Evolutionary conservation across 2,113 vertebrate genomes (phyloP), one percentile per base, ranked within the genome.

Genomic region (Xenotilapia caudafasciata): DNA sequence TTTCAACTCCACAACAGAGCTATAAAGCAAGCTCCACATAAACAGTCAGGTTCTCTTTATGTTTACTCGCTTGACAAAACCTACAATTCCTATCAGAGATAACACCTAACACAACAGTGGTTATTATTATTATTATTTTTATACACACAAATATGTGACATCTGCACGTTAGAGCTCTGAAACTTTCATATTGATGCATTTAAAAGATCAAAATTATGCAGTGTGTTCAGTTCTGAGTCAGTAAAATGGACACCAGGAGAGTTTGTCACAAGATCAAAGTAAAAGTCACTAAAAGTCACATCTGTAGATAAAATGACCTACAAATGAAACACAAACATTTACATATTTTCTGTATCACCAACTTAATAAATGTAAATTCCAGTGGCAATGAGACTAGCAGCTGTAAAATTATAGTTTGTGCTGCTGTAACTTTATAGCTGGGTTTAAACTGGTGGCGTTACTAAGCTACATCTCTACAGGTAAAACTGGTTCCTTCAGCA

Each of bases 241-340:
- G 40, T 45, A 15, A 17, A 73, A 73, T 47, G 9, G 68, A 0
- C 21, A 47, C 23, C 4, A 0, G n/a, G 8, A 45, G 13, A 73
- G 38, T 45, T 73, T 73, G 68, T 26, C 21, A 26, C 35, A 21
- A 70, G n/a, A 70, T 42, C 35, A 23, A 1, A 70, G 35, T 70
- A 40, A 42, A 70, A 42, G 35, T 23, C 35, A 70, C 21, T 40
- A 45, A 26, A 7, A 15, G 40, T 45, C 42, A 47, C 42, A 28
- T 10, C 42, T 17, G 21, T 45, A 47, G 40, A 7, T 28, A 38
- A 75, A 28, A 47, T 7, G 9, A 2, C 21, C 68, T 17, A 75
- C 14, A 28, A 75, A 75, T 28, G 23, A 28, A 45, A 45, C 1
- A 45, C 40, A 75, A 28, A 47, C 6, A 28, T 28, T 28, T 28